A percentile compares a stretch with the other conserved stretches of the same genome.
Conservation (phyloP, 2,113 vertebrate genomes). For the Athene noctua region DNA sequence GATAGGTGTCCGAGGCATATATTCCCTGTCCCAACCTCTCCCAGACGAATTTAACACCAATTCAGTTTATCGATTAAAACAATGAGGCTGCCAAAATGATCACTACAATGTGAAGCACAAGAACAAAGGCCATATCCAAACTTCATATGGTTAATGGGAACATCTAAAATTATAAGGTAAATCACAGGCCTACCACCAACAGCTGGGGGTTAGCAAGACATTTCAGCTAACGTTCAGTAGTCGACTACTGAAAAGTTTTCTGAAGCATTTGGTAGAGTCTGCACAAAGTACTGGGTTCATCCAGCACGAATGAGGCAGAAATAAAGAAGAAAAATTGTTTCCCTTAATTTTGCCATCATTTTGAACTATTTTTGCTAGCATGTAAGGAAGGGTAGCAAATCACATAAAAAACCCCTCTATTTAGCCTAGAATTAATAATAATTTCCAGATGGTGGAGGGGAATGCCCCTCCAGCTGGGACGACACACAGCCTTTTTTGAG, state of each 20-base stretch:
- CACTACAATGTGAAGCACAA: not conserved
- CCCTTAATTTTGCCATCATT: not conserved
- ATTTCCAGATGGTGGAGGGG: not conserved
- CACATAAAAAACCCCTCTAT: not conserved
- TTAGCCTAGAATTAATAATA: not conserved
- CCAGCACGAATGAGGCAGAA: not conserved
- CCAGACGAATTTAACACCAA: not conserved
- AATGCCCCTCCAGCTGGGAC: not conserved
- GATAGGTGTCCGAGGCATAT: not conserved
- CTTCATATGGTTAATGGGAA: not conserved
- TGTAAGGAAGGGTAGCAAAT: not conserved
- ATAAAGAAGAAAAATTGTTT: not conserved
- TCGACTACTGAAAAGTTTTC: not conserved
- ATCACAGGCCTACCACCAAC: not conserved
- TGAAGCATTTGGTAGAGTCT: not conserved
- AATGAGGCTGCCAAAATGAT: not conserved
- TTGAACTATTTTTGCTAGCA: not conserved
- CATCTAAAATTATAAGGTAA: not conserved
- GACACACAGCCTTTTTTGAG: rapidly evolving
- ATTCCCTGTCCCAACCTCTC: not conserved
- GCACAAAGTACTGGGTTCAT: not conserved
- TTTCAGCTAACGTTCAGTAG: not conserved
- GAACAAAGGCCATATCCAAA: not conserved
- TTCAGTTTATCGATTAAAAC: not conserved
- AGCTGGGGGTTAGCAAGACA: not conserved